Evolutionary conservation across 2,797 vertebrate genomes (phyloP), one percentile per base, ranked within the genome.

Genomic region (Fistularia tabacaria): DNA sequence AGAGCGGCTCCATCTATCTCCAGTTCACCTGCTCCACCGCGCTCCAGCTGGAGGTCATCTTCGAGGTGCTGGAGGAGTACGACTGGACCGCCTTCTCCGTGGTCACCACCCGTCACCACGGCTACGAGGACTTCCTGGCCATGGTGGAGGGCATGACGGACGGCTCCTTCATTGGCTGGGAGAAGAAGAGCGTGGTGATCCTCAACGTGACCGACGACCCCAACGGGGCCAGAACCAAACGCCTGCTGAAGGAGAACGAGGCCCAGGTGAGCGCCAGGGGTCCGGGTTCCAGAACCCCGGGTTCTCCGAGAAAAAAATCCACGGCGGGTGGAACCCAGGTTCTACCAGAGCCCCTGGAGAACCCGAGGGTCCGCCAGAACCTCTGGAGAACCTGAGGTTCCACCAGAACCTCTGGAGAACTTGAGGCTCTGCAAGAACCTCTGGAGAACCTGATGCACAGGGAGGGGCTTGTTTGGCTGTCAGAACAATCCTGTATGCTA

Each of bases 41-140:
- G 50, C 93, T 97, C 57, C 95, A 98, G 82, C 91, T 98, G 0
- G 94, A 92, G 80, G 95, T 96, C 15, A 95, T 97, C 83, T 97
- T 97, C n/a, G 94, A 97, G 83, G 94, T 98, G 57, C 87, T 98
- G 39, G 96, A 98, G 62, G 94, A 97, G 71, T 98, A 96, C 36
- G 96, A 98, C 73, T 98, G 96, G 96, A 98, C 95, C 0, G 58
- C 93, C 53, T 98, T 98, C 65, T 95, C 94, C 0, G 93, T 97
- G 10, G 92, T 98, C 51, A 93, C 94, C 73, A 98, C 95, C 0
- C 92, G 94, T 53, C 92, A 95, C 80, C 96, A 96, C 0, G 96
- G 95, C 65, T 93, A 96, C 48, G 92, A 95, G 85, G 94, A 94
- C 82, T 95, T 98, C 69, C 87, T 97, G 77, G 93, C 91, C 63